Percentiles rank a stretch among this genome's conserved stretches.
phyloP scores from a whole-genome alignment of 2,113 vertebrate genomes.

The Psephotus haematonotus region DNA sequence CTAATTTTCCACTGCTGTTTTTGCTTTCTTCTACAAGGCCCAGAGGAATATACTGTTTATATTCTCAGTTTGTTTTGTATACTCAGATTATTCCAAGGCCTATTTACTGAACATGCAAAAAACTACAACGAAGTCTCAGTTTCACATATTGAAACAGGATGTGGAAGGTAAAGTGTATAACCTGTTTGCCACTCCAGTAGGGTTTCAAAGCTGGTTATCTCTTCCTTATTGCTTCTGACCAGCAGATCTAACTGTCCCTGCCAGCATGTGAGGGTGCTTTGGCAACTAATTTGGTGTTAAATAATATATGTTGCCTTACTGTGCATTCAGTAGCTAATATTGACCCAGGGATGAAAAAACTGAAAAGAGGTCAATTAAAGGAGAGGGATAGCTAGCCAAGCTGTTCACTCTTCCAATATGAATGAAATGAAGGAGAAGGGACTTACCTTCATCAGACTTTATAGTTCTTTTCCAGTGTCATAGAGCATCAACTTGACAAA shows the following conservation, averaged over 20 bases:
- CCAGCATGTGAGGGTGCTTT: neutral
- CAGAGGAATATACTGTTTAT: neutral
- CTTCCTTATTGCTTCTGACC: neutral
- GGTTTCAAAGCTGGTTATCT: neutral
- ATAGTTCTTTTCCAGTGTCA: neutral
- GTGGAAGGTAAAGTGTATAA: neutral
- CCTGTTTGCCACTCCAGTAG: neutral
- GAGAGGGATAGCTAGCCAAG: neutral
- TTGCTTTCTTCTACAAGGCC: neutral
- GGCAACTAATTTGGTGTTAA: neutral
- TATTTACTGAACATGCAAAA: neutral
- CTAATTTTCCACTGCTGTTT: neutral
- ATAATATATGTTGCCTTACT: neutral
- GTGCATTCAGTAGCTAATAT: neutral
- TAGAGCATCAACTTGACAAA: neutral
- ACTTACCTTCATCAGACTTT: neutral
- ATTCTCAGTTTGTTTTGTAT: neutral
- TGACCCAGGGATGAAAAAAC: neutral
- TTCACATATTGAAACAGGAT: neutral
- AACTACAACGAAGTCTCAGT: neutral
- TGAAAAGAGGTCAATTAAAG: neutral
- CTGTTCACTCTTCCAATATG: neutral
- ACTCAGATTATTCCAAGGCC: neutral
- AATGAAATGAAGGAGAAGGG: neutral
- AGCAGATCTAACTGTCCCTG: neutral